Conservation (phyloP, 2,113 vertebrate species). For the Pterophyllum scalare region DNA sequence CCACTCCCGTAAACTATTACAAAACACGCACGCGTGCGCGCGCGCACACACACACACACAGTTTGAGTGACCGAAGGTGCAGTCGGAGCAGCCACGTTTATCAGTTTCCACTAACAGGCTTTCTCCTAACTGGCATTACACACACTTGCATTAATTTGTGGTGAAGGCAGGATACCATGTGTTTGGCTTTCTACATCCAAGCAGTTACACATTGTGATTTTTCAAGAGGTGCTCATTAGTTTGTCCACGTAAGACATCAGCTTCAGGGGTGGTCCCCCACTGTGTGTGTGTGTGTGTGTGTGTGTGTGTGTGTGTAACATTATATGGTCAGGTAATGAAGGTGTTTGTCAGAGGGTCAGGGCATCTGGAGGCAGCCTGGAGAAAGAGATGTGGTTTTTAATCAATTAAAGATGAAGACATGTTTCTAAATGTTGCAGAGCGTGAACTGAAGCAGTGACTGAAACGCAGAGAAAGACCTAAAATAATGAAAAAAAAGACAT, state of each 20-base stretch:
- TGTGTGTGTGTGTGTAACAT: constrained; percentile 36
- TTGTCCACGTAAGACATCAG: not conserved
- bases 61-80: constrained; percentile 43
- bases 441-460: not conserved
- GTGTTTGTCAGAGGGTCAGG: constrained; percentile 41
- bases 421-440: not conserved
- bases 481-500: not conserved
- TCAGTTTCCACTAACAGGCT: constrained; percentile 43
- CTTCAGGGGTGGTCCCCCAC: constrained; percentile 38
- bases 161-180: not conserved
- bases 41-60: not conserved
- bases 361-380: constrained; percentile 38
- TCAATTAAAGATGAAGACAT: constrained; percentile 16
- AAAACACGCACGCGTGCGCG: constrained; percentile 10
- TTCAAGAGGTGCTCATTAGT: constrained; percentile 53
- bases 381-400: not conserved
- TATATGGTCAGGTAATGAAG: constrained; percentile 41
- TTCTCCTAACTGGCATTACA: constrained; percentile 17
- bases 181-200: not conserved
- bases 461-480: not conserved
- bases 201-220: constrained; percentile 10
- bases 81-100: constrained; percentile 22
- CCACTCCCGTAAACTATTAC: not conserved
- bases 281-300: constrained; percentile 1
- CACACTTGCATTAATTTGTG: constrained; percentile 1